Base-by-base conservation (phyloP, 2,888 invertebrate genomes). In the Andricus quercusramuli region DNA sequence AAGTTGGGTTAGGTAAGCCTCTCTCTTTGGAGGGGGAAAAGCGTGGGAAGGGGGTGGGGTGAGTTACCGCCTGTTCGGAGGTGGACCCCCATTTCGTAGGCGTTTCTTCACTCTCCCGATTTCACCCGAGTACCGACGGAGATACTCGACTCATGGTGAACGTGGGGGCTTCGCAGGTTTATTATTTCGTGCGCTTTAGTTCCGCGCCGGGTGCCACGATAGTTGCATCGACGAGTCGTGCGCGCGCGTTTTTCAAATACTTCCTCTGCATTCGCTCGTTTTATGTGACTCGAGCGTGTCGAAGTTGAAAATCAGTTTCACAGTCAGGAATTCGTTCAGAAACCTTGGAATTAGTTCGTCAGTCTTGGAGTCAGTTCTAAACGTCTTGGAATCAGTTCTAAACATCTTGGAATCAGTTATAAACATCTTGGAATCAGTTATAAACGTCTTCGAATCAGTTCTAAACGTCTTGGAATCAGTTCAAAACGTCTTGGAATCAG, bases 121-220 rank as follows among this genome's bases (percentile, higher is more conserved):
- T 20, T 1, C 0, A 3, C 8, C 29, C 91, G 91, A 87, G n/a
- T 0, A 0, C 2, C 5, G 3, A 78, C 90, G 91, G 86, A 67
- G 17, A 15, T 37, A 47, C 56, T 59, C 83, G 79, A 83, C 22
- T 51, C 56, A 15, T 32, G 68, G 80, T 13, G 89, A 89, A 88
- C 86, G 90, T 90, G 90, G 91, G 92, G 91, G 90, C 87, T 86
- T 85, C 82, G 83, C 83, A 84, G 88, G 87, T 87, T 86, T 85
- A 88, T 91, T 91, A 91, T 91, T 91, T 90, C 90, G 88, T 90
- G 89, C 89, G 90, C 89, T 89, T 92, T 92, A 92, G 92, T 92
- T 92, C 88, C 92, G 92, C 91, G 92, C 92, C 91, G 92, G 92
- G 89, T 92, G 92, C 91, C 92, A 90, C 90, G 91, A 91, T 83